Evolutionary conservation across 2,797 vertebrate species (phyloP), one percentile per base, ranked within the genome.

Genomic region (Ispidina lecontei): DNA sequence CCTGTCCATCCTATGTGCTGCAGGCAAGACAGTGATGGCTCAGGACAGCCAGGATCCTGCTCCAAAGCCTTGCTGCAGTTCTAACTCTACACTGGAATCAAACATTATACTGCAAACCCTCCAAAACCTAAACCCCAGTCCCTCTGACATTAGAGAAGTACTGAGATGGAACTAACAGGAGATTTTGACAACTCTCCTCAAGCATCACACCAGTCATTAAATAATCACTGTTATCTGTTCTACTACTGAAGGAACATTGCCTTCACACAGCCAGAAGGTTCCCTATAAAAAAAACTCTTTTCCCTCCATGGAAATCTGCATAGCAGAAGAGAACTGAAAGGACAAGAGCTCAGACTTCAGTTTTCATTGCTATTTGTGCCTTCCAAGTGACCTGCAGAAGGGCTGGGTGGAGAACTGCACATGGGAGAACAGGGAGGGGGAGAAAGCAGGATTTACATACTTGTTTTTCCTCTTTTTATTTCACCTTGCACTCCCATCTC

Each of bases 21-120:
- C 37, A 56, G 1, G 13, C 0, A 0, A 41, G 51, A 64, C 18
- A 55, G n/a, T 0, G 2, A 65, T 0, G 3, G 74, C 39, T 76
- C 52, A 2, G 10, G 2, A 16, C 39, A 39, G 56, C 52, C 25
- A 6, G 46, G 29, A 56, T n/a, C 21, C 25, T 28, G 41, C 43
- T 55, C 46, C 68, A 51, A 51, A 55, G 16, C 47, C 31, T 72
- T 16, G 14, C 3, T 12, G 26, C 52, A 55, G 12, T 46, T 67
- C 68, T 51, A 49, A 74, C 43, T n/a, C 49, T 33, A 46, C 56
- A 78, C 0, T 8, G 20, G 31, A 88, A 77, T 21, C 20, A 69
- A 89, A 15, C 14, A 20, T 51, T 49, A n/a, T 2, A 16, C 22
- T 85, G 20, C 44, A 69, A 35, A n/a, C 29, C 49, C 25, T 28